Base-by-base conservation (phyloP, 2,797 vertebrate genomes). In the Taenioides sp. region DNA sequence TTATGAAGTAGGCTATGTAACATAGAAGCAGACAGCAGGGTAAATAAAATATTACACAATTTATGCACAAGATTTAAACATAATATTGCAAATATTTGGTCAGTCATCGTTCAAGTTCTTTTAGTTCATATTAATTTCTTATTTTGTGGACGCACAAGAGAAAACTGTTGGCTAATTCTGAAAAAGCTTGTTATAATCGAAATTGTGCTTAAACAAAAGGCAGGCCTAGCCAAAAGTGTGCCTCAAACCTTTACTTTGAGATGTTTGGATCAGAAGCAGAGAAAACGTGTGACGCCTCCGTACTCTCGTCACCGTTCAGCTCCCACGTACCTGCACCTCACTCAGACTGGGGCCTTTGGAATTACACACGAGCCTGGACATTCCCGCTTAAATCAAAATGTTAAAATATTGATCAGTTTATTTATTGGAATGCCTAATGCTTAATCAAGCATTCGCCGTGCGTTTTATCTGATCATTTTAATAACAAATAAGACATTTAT, bases 281-380 rank as follows among this genome's bases (percentile, higher is more conserved):
- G 62, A 70, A 73, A 82, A 80, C 60, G 57, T 60, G 57, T 75
- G 70, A 82, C 83, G 67, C 73, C 55, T 84, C 66, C 37, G 71
- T 78, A 71, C 69, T 70, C 34, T 27, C 12, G 3, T 57, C 14
- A 54, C 50, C 1, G 22, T 11, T 37, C 66, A 34, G 50, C 27
- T 18, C 28, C 66, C 65, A n/a, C 16, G 7, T 10, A 9, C 43
- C 12, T 47, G 58, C 71, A 62, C 61, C 75, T n/a, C 0, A 47
- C n/a, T 47, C 40, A 43, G n/a, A 40, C 61, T 23, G 34, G 12
- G 40, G 23, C 63, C 43, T 65, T 11, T 50, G 43, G 22, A 47
- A 49, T 18, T 7, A 16, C 3, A 49, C 22, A 47, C 3, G 14
- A 47, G n/a, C 17, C 5, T 18, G 5, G 12, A 16, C 14, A 47